Base-by-base conservation (phyloP, 2,113 vertebrate species). In the Aplodontia rufa region DNA sequence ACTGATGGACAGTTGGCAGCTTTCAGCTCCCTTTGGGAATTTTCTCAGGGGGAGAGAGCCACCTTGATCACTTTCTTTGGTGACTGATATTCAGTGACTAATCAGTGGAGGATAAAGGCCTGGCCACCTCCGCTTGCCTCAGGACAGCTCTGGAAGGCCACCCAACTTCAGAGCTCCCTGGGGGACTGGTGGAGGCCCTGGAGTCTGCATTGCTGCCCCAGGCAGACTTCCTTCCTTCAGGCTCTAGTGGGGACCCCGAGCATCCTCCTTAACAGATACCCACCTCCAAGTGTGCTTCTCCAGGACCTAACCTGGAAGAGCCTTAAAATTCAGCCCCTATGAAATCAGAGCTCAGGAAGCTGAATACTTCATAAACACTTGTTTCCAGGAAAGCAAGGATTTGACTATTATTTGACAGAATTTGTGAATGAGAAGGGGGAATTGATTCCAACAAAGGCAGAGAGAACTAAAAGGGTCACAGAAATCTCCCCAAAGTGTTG, bases 101-200 rank as follows among this genome's bases (percentile, higher is more conserved):
- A 17, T 19, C 8, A 4, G 26, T 26, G 7, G 8, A 19, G 32
- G n/a, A 32, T 11, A 82, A 53, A 69, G 80, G 12, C 9, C 9
- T 0, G n/a, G 13, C 22, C 22, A 14, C 28, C 35, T 42, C 45
- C n/a, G 16, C 40, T 53, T 0, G 6, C 28, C 24, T 47, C 2
- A 55, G 28, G 51, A 45, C 47, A 32, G 8, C 5, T 30, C 51
- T 62, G 58, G 68, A 45, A 49, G 22, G 24, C 24, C 10, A 10
- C 58, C 26, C 24, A 24, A 49, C 14, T 42, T 32, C 74, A 16
- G n/a, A 40, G 28, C 17, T 32, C 53, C 47, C 28, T 10, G 19
- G 19, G 78, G 28, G 26, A 7, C 3, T 7, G 62, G 68, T 66
- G 35, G 62, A 51, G 68, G 24, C 42, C n/a, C 0, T 53, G 72